Conservation (phyloP, 1,140 invertebrate genomes). For the Ganaspis sp. region DNA sequence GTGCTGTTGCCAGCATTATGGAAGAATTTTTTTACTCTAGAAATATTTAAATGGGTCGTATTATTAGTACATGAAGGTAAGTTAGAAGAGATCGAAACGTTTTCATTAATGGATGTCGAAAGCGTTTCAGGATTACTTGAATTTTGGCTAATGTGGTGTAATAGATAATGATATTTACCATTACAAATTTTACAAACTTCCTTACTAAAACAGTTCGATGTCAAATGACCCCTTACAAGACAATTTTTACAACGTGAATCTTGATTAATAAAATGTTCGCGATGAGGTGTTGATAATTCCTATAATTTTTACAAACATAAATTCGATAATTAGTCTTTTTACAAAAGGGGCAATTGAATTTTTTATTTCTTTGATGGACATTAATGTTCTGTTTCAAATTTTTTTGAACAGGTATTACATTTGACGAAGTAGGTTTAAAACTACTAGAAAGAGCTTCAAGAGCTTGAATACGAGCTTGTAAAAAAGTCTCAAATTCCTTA, state of each 20-base stretch:
- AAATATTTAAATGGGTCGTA: not conserved
- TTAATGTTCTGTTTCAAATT: no score
- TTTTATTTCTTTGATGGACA: no score
- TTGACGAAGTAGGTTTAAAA: not conserved
- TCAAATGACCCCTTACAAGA: no score
- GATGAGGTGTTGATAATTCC: conserved; percentile 9
- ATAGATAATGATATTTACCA: conserved; percentile 17
- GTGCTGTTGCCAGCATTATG: no score
- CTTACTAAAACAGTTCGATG: conserved; percentile 35
- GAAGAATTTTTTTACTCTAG: no score
- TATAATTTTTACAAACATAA: conserved; percentile 2
- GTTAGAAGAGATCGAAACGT: not conserved
- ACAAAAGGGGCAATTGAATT: no score
- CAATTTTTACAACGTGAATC: no score
- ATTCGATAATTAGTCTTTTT: no score
- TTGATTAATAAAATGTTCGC: conserved; percentile 26
- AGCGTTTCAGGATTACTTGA: not conserved
- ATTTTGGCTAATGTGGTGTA: conserved; percentile 9
- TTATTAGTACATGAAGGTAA: not conserved
- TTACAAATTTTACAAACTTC: conserved; percentile 32
- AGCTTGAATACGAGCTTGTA: no score
- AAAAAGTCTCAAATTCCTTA: no score
- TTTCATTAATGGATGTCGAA: no score
- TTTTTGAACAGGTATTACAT: not conserved
- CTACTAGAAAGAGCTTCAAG: not conserved